Evolutionary conservation across 2,888 invertebrate species (phyloP).

Genomic region (Nemurella pictetii): DNA sequence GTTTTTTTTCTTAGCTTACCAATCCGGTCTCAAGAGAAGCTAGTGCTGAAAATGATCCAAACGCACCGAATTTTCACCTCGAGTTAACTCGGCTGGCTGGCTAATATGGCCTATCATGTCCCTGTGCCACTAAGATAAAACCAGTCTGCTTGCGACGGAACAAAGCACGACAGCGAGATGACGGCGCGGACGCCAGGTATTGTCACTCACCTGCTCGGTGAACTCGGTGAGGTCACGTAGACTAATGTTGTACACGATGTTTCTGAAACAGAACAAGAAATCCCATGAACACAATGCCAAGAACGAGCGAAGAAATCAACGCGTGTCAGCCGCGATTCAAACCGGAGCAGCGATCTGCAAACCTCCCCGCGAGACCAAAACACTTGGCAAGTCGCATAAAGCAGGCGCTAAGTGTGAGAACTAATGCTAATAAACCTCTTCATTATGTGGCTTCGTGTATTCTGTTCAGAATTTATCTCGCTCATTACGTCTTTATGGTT

Average conservation of each 20-base stretch:
- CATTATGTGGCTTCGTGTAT: neutral
- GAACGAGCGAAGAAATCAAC: neutral
- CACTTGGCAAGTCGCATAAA: neutral
- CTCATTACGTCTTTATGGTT: neutral
- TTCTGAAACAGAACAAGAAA: constrained; percentile 63
- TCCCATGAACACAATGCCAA: constrained; percentile 14
- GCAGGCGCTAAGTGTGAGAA: neutral
- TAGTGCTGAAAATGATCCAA: too few relatives aligned
- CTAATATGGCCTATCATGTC: too few relatives aligned
- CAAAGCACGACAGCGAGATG: neutral
- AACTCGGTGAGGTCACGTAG: constrained; percentile 78
- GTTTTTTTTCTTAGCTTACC: too few relatives aligned
- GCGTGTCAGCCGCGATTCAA: neutral
- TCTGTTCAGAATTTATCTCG: neutral
- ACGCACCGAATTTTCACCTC: too few relatives aligned
- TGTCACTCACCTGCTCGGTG: constrained; percentile 65
- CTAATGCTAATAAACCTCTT: neutral
- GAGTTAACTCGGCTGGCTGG: too few relatives aligned
- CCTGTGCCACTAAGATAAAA: neutral
- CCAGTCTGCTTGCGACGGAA: neutral
- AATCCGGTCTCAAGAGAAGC: too few relatives aligned
- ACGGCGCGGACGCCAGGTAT: neutral
- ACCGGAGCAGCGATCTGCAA: neutral
- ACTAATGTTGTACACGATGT: constrained; percentile 89
- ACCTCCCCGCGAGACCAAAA: neutral